A percentile compares a stretch with the other conserved stretches of the same genome.
Evolutionary conservation across 1,140 invertebrate genomes (phyloP).

Genomic region (Lordiphosa stackelbergi): DNA sequence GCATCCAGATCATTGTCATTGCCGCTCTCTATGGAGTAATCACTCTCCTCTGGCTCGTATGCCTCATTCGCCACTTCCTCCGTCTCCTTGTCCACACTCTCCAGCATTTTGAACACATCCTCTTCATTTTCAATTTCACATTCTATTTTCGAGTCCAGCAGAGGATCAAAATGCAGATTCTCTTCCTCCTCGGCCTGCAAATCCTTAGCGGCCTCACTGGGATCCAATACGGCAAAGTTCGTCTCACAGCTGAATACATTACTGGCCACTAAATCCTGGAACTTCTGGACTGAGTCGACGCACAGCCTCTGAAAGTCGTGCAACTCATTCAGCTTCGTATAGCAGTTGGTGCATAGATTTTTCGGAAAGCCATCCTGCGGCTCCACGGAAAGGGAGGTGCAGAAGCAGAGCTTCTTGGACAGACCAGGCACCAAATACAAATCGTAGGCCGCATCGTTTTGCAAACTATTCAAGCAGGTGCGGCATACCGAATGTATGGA

Average conservation of each 20-base stretch:
- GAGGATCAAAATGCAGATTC: slow-evolving; percentile 65
- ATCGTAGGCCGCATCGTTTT: slow-evolving; percentile 55
- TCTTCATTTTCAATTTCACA: slow-evolving; percentile 66
- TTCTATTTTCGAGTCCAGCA: slow-evolving; percentile 70
- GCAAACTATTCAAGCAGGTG: slow-evolving; percentile 57
- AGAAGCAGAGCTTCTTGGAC: slow-evolving; percentile 66
- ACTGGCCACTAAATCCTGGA: slow-evolving; percentile 65
- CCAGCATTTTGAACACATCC: slow-evolving; percentile 73
- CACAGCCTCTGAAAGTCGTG: slow-evolving; percentile 67
- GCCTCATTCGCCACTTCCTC: slow-evolving; percentile 53
- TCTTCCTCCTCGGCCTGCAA: slow-evolving; percentile 57
- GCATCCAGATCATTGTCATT: slow-evolving; percentile 56
- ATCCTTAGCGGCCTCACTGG: slow-evolving; percentile 33
- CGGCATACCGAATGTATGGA: slow-evolving; percentile 71
- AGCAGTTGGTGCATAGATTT: slow-evolving; percentile 65
- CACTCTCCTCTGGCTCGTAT: slow-evolving; percentile 28
- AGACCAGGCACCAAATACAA: slow-evolving; percentile 65
- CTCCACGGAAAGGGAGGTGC: slow-evolving; percentile 67
- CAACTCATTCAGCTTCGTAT: slow-evolving; percentile 60
- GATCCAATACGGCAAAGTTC: slow-evolving; percentile 58
- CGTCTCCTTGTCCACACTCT: slow-evolving; percentile 68
- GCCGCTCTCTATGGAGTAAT: slow-evolving; percentile 46
- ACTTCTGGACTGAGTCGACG: slow-evolving; percentile 67
- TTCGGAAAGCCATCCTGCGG: slow-evolving; percentile 68
- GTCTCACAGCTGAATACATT: slow-evolving; percentile 55